Conservation (phyloP, 1,140 invertebrate genomes). For the Pseudomyrmex pallidus region DNA sequence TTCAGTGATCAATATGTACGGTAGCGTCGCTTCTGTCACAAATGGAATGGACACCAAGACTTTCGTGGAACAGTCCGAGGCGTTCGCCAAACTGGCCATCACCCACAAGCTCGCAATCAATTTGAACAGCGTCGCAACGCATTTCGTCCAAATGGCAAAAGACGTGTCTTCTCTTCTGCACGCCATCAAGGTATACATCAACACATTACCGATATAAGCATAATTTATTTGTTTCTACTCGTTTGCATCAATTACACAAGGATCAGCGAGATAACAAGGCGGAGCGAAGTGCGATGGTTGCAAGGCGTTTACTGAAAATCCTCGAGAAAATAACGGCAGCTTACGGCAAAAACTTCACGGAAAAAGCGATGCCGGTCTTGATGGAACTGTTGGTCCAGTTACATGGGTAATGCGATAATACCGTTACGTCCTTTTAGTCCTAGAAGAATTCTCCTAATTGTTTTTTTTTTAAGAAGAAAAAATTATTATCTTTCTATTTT, state of each 20-base stretch:
- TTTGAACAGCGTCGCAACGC: slow-evolving; percentile 54
- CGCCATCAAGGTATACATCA: slow-evolving; percentile 36
- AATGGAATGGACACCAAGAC: slow-evolving; percentile 78
- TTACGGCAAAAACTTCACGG: slow-evolving; percentile 67
- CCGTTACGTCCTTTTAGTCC: neutral
- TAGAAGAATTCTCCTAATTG: neutral
- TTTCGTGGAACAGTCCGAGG: slow-evolving; percentile 77
- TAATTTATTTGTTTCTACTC: slow-evolving; percentile 1
- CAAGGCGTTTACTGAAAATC: slow-evolving; percentile 76
- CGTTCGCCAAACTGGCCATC: slow-evolving; percentile 76
- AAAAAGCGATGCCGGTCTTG: slow-evolving; percentile 63
- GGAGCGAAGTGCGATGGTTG: slow-evolving; percentile 72
- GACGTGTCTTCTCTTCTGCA: slow-evolving; percentile 69
- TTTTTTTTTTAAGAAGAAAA: neutral
- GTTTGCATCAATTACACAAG: slow-evolving; percentile 54
- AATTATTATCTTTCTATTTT: no score
- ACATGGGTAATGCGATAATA: slow-evolving; percentile 66
- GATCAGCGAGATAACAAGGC: slow-evolving; percentile 57
- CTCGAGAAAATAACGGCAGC: slow-evolving; percentile 74
- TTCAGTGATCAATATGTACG: slow-evolving; percentile 76
- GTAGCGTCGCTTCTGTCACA: slow-evolving; percentile 70
- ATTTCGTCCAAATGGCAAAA: slow-evolving; percentile 70
- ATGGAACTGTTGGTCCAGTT: slow-evolving; percentile 74
- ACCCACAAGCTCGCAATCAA: slow-evolving; percentile 71
- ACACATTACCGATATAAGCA: neutral